Conservation (phyloP, 2,113 vertebrate species). For the Pleuronectes platessa region DNA sequence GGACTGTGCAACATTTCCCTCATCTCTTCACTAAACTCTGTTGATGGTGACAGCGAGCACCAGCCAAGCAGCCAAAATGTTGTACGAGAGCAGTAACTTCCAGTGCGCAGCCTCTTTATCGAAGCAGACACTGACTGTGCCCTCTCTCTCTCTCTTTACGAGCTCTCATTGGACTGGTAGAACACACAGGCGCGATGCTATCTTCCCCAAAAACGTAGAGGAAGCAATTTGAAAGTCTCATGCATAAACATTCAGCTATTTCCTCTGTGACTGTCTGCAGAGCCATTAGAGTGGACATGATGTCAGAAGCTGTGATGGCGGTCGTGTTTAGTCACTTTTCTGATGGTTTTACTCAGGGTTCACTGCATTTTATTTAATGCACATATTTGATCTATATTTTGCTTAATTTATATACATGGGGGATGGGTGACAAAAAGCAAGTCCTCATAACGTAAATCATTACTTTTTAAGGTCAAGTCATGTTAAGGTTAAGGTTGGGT, state of each 20-base stretch:
- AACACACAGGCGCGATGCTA: constrained; percentile 69
- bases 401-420: not conserved
- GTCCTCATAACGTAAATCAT: no score
- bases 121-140: not conserved
- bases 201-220: constrained; percentile 69
- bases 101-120: not conserved
- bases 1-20: constrained; percentile 19
- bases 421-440: no score
- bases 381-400: not conserved
- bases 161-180: constrained; percentile 24
- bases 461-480: no score
- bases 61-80: not conserved
- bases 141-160: not conserved
- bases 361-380: not conserved
- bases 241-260: constrained; percentile 71
- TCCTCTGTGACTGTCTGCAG: constrained; percentile 66
- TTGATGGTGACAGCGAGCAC: not conserved
- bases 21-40: not conserved
- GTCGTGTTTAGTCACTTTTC: not conserved
- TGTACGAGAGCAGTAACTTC: not conserved
- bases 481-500: no score
- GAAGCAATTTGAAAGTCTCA: constrained; percentile 76
- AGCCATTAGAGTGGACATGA: constrained; percentile 1
- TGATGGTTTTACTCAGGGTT: not conserved
- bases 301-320: not conserved